phyloP scores from a whole-genome alignment of 2,113 vertebrate species.

The Chaenocephalus aceratus region DNA sequence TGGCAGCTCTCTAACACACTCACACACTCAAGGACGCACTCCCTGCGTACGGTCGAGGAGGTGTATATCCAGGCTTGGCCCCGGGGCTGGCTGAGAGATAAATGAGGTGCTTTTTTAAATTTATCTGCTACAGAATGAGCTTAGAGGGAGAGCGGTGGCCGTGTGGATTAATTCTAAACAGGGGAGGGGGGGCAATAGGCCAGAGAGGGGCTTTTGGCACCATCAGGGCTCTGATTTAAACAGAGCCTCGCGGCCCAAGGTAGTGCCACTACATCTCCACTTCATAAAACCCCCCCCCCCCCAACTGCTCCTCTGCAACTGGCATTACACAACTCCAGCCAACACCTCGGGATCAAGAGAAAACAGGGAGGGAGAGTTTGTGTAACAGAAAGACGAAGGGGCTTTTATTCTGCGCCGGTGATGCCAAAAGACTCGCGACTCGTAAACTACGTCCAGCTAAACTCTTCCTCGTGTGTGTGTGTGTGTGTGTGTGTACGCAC shows the following conservation, averaged over 20 bases:
- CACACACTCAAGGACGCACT: conserved; percentile 48
- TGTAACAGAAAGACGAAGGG: conserved; percentile 9
- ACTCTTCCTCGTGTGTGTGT: conserved; percentile 34
- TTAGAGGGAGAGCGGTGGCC: conserved; percentile 39
- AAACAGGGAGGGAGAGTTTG: conserved; percentile 1
- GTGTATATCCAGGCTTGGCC: conserved; percentile 59
- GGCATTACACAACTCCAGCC: conserved; percentile 11
- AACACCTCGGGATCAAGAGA: conserved; percentile 3
- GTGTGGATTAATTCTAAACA: conserved; percentile 64
- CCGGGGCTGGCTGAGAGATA: conserved; percentile 53
- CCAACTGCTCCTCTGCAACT: not conserved
- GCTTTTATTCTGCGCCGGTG: conserved; percentile 46
- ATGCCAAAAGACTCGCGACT: conserved; percentile 54
- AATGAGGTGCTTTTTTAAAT: conserved; percentile 72
- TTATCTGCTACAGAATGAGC: conserved; percentile 67
- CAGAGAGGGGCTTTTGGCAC: conserved; percentile 49
- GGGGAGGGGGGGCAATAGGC: conserved; percentile 38
- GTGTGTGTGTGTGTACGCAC: not conserved
- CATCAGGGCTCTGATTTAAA: conserved; percentile 67
- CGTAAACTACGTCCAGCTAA: conserved; percentile 66
- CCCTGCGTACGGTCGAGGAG: conserved; percentile 43
- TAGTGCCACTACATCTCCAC: conserved; percentile 58
- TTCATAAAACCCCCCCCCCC: conserved; percentile 60
- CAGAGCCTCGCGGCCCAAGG: conserved; percentile 52
- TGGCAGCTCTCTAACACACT: conserved; percentile 47